Percentiles rank a stretch among this genome's conserved stretches.
phyloP scores from a whole-genome alignment of 1,140 invertebrate genomes.

The Ceratitis capitata region DNA sequence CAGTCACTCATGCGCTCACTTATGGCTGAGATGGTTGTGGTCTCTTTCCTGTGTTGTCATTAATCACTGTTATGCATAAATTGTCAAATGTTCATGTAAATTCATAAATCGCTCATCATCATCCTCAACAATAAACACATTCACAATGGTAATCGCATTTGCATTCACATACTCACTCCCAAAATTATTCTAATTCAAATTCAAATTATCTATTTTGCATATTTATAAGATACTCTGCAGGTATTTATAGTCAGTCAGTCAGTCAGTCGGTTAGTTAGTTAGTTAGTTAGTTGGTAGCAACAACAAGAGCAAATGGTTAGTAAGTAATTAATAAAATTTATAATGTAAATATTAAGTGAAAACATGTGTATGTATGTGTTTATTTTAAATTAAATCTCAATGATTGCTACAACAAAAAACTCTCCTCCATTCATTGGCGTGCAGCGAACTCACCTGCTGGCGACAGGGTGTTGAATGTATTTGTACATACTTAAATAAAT shows the following conservation, averaged over 20 bases:
- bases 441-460: not conserved
- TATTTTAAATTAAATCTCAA: slow-evolving; percentile 26
- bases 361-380: not conserved
- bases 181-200: not conserved
- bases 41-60: slow-evolving; percentile 2
- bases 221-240: not conserved
- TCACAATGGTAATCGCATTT: not conserved
- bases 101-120: not conserved
- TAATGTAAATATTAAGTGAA: slow-evolving; percentile 30
- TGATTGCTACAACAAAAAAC: not conserved
- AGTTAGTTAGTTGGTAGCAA: not conserved
- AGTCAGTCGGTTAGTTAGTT: too few relatives aligned
- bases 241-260: too few relatives aligned
- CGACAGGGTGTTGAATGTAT: not conserved
- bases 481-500: too few relatives aligned
- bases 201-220: slow-evolving; percentile 17
- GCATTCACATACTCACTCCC: not conserved
- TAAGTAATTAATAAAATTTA: slow-evolving; percentile 17
- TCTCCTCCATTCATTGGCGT: too few relatives aligned
- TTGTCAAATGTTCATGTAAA: slow-evolving; percentile 16
- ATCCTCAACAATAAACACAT: not conserved
- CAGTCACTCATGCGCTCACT: not conserved
- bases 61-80: slow-evolving; percentile 20
- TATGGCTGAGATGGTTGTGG: not conserved
- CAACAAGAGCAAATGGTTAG: not conserved